phyloP scores from a whole-genome alignment of 2,797 vertebrate genomes.

The Gallinago stenura region DNA sequence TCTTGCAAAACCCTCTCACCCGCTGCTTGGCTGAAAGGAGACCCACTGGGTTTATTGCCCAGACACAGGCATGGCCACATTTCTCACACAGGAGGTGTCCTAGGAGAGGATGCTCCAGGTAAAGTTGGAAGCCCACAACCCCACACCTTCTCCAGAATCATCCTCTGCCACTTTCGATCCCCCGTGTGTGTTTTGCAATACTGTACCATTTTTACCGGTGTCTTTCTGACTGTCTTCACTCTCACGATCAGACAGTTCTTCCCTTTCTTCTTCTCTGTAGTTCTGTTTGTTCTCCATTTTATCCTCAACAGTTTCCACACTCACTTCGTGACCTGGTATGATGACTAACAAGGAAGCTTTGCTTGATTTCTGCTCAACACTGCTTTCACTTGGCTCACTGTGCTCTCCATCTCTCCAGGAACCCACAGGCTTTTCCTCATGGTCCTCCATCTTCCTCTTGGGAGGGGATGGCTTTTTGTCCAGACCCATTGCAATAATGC shows the following conservation, averaged over 20 bases:
- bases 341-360: neutral
- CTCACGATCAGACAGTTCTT: neutral
- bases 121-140: neutral
- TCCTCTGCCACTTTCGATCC: neutral
- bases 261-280: neutral
- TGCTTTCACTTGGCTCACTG: neutral
- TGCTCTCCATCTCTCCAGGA: neutral
- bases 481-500: slow-evolving; percentile 90
- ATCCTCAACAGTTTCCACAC: neutral
- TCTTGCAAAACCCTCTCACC: neutral
- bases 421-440: slow-evolving; percentile 23
- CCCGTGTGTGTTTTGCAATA: neutral
- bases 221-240: slow-evolving; percentile 30
- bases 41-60: neutral
- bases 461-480: slow-evolving; percentile 87
- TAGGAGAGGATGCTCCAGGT: neutral
- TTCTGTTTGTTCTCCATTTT: slow-evolving; percentile 9
- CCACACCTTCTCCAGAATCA: neutral
- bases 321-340: neutral
- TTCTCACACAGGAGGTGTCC: neutral
- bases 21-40: neutral
- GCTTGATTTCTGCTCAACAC: neutral
- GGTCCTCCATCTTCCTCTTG: slow-evolving; percentile 76
- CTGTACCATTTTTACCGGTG: slow-evolving; percentile 52
- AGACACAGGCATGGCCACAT: neutral